These are phyloP conservation scores for Lathamus discolor DNA, from an alignment of 2,113 vertebrate genomes.

Conservation along the genomic window DNA sequence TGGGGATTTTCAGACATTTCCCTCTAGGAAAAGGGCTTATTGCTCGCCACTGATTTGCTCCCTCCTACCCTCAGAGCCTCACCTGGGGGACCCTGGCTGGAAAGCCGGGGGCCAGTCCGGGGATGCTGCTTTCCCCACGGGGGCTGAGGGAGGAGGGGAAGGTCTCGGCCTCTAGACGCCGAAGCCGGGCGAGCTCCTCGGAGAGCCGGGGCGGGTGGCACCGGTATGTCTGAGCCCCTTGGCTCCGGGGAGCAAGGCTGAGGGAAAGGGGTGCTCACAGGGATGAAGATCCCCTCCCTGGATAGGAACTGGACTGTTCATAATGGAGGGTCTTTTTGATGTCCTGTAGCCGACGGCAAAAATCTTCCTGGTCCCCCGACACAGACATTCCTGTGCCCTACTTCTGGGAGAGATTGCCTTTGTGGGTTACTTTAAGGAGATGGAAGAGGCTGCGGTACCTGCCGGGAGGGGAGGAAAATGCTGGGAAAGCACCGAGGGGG, in stretches of 20 bases:
- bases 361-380: neutral
- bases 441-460: neutral
- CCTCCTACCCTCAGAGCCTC: neutral
- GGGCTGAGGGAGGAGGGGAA: accelerated
- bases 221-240: accelerated
- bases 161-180: accelerated
- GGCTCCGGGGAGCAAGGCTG: neutral
- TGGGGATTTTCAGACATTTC: neutral
- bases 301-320: neutral
- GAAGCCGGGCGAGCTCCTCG: accelerated
- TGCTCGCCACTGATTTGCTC: neutral
- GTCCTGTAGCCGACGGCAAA: neutral
- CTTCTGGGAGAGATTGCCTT: neutral
- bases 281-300: neutral
- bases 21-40: neutral
- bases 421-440: slow-evolving; percentile 9
- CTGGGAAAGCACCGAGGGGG: neutral
- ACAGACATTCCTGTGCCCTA: neutral
- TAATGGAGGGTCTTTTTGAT: neutral
- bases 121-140: too few species aligned
- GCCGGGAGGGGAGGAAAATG: neutral
- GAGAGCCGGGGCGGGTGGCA: neutral
- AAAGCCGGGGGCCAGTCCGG: accelerated
- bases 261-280: accelerated
- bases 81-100: too few species aligned